Evolutionary conservation across 2,797 vertebrate species (phyloP).

Genomic region (Anas bahamensis): DNA sequence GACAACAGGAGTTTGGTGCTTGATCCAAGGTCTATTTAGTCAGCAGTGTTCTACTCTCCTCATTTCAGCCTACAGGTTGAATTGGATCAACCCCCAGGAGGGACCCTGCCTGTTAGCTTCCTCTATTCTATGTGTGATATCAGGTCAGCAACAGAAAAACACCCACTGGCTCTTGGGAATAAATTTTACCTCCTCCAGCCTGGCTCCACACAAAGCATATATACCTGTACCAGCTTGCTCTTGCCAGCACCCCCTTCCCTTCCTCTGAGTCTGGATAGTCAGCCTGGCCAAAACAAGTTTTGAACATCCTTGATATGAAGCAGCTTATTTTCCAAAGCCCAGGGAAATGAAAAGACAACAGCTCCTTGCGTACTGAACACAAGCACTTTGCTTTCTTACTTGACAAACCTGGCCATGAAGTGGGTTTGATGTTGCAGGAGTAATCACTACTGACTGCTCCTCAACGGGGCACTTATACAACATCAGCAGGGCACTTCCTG

Average conservation of each 20-base stretch:
- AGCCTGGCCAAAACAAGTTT: neutral
- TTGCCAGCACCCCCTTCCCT: neutral
- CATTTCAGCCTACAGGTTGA: neutral
- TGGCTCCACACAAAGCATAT: neutral
- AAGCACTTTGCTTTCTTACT: neutral
- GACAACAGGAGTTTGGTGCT: neutral
- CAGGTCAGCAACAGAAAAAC: neutral
- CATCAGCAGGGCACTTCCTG: neutral
- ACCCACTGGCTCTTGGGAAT: neutral
- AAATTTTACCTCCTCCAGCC: neutral
- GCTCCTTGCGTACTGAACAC: neutral
- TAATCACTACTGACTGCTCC: neutral
- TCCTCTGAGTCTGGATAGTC: neutral
- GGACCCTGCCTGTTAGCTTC: neutral
- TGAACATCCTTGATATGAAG: neutral
- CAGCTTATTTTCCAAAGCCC: neutral
- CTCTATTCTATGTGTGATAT: neutral
- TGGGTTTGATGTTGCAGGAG: neutral
- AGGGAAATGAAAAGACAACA: neutral
- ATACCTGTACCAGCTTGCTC: neutral
- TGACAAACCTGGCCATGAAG: neutral
- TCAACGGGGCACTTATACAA: neutral
- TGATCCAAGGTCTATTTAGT: neutral
- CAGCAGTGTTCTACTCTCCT: neutral
- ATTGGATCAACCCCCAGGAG: neutral